Evolutionary conservation across 2,888 invertebrate genomes (phyloP).

Genomic region (Torymus auratus): DNA sequence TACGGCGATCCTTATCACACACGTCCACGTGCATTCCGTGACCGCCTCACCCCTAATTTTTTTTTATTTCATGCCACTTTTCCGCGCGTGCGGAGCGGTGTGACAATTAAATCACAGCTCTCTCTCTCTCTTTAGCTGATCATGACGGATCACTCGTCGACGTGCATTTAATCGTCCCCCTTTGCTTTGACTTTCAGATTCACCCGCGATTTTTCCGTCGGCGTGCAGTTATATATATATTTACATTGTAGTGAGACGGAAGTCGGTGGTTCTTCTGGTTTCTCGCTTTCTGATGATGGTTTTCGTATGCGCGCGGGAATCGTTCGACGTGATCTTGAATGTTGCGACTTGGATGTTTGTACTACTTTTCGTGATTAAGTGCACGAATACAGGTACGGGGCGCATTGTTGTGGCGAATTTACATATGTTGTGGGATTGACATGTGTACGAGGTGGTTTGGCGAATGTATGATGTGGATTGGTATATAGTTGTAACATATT

Average conservation of each 20-base stretch:
- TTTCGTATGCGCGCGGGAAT: background rate
- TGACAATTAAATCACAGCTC: conserved; percentile 76
- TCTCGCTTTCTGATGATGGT: background rate
- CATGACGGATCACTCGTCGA: conserved; percentile 72
- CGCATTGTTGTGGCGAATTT: conserved; percentile 12
- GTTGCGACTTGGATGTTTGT: background rate
- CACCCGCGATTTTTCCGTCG: conserved; percentile 56
- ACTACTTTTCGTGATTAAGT: too few relatives aligned
- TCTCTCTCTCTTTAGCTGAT: conserved; percentile 68
- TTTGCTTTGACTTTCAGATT: conserved; percentile 59
- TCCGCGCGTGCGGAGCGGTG: conserved; percentile 55
- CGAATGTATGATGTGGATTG: too few relatives aligned
- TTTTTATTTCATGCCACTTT: conserved; percentile 51
- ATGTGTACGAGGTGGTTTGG: too few relatives aligned
- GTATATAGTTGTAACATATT: too few relatives aligned
- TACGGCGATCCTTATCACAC: conserved; percentile 43
- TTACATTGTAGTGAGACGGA: conserved; percentile 53
- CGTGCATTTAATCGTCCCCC: conserved; percentile 25
- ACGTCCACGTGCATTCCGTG: conserved; percentile 23
- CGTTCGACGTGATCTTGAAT: conserved; percentile 41
- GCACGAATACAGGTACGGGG: too few relatives aligned
- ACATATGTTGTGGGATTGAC: background rate
- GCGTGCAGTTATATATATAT: conserved; percentile 33
- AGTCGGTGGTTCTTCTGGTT: conserved; percentile 1
- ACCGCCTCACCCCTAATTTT: background rate